Evolutionary conservation across 2,797 vertebrate species (phyloP).

Genomic region (Aeoliscus strigatus): DNA sequence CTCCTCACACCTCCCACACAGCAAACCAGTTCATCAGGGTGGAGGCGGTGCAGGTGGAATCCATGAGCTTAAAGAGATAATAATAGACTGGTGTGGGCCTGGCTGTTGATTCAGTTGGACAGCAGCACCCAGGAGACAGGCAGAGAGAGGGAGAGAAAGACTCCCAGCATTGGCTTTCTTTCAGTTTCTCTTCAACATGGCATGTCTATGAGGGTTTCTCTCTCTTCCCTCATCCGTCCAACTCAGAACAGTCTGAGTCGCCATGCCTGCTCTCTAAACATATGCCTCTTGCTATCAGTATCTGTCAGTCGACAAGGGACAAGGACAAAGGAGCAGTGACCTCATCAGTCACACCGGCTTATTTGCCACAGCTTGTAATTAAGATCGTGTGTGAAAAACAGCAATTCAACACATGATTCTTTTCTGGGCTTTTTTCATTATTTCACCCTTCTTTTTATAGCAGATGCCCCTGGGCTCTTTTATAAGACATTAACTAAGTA

Average conservation of each 20-base stretch:
- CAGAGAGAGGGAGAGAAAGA: constrained; percentile 20
- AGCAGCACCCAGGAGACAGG: constrained; percentile 65
- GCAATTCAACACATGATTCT: constrained; percentile 39
- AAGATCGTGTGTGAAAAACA: constrained; percentile 56
- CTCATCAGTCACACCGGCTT: constrained; percentile 49
- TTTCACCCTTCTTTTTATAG: too few relatives aligned
- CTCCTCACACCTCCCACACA: constrained; percentile 43
- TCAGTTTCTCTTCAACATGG: constrained; percentile 51
- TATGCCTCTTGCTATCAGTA: constrained; percentile 54
- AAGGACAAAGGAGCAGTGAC: constrained; percentile 51
- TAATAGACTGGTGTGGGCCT: constrained; percentile 72
- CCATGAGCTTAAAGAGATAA: constrained; percentile 71
- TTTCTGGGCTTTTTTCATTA: too few relatives aligned
- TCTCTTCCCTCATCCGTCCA: constrained; percentile 39
- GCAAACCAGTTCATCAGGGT: constrained; percentile 60
- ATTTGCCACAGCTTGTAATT: constrained; percentile 57
- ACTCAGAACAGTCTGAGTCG: constrained; percentile 32
- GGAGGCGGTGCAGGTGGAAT: constrained; percentile 64
- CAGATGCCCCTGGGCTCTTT: too few relatives aligned
- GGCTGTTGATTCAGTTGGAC: constrained; percentile 72
- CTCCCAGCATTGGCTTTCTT: constrained; percentile 56
- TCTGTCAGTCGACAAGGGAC: constrained; percentile 56
- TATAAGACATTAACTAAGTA: too few relatives aligned
- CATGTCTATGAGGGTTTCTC: constrained; percentile 47
- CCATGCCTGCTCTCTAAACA: constrained; percentile 29